These are phyloP conservation scores for Grallaria varia DNA, from an alignment of 2,113 vertebrate species.

Conservation along the genomic window DNA sequence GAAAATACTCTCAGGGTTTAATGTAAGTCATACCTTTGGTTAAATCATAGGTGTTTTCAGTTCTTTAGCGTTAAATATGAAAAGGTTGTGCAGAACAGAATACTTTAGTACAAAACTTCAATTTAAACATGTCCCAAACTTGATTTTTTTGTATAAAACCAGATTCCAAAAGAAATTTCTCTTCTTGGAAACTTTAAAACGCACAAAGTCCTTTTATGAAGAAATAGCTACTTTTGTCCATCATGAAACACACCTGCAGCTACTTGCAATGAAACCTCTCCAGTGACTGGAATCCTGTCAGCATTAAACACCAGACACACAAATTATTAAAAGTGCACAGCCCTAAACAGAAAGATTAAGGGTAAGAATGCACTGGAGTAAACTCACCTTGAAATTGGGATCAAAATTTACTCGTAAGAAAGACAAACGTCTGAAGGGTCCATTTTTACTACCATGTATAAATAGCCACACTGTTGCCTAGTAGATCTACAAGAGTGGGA, in stretches of 20 bases:
- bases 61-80: background rate
- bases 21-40: background rate
- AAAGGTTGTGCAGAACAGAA: background rate
- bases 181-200: background rate
- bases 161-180: background rate
- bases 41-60: background rate
- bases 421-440: constrained; percentile 63
- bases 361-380: constrained; percentile 70
- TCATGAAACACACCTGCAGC: constrained; percentile 81
- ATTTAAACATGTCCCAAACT: background rate
- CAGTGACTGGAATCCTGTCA: constrained; percentile 84
- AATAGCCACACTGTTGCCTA: background rate
- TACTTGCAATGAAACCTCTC: constrained; percentile 84
- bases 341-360: constrained; percentile 68
- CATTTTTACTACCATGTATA: constrained; percentile 32
- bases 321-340: constrained; percentile 76
- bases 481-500: background rate
- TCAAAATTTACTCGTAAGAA: constrained; percentile 74
- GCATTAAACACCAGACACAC: constrained; percentile 84
- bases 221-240: constrained; percentile 70
- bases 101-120: background rate
- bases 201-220: constrained; percentile 33
- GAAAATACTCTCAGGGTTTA: background rate
- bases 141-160: background rate
- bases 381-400: constrained; percentile 76